A percentile compares a stretch with the other conserved stretches of the same genome.
phyloP scores from a whole-genome alignment of 2,888 invertebrate species.

The Tethea ocularis region DNA sequence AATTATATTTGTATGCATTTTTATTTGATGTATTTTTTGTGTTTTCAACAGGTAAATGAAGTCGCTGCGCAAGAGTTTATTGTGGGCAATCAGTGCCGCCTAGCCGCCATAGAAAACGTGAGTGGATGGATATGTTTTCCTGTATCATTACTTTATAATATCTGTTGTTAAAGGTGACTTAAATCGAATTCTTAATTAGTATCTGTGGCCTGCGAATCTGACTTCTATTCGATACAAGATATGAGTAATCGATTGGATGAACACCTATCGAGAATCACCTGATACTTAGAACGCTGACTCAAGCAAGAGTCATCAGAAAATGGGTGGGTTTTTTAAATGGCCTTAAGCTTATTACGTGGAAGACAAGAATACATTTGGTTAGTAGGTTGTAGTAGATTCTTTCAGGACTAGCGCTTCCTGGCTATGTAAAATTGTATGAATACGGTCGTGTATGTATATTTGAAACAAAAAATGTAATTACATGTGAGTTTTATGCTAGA shows the following conservation, averaged over 20 bases:
- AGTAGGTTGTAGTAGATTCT: too few relatives aligned
- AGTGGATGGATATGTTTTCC: conserved; percentile 33
- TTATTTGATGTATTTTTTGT: conserved; percentile 14
- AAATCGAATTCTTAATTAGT: not conserved
- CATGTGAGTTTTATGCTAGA: too few relatives aligned
- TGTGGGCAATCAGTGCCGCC: conserved; percentile 57
- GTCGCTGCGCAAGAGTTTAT: conserved; percentile 26
- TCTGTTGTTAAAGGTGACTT: not conserved
- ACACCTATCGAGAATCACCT: not conserved
- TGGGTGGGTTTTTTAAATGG: too few relatives aligned
- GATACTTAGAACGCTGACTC: not conserved
- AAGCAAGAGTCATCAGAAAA: not conserved
- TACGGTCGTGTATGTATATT: too few relatives aligned
- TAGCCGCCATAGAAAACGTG: conserved; percentile 63
- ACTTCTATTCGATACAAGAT: not conserved
- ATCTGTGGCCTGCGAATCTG: not conserved
- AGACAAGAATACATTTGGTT: too few relatives aligned
- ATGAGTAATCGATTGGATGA: not conserved
- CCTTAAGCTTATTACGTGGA: too few relatives aligned
- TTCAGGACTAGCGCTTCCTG: too few relatives aligned
- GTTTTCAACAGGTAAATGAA: conserved; percentile 61
- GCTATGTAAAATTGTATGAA: too few relatives aligned
- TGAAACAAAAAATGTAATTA: too few relatives aligned
- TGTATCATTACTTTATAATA: not conserved
- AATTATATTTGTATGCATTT: not conserved